Evolutionary conservation across 2,113 vertebrate genomes (phyloP).

Genomic region (Gobius niger): DNA sequence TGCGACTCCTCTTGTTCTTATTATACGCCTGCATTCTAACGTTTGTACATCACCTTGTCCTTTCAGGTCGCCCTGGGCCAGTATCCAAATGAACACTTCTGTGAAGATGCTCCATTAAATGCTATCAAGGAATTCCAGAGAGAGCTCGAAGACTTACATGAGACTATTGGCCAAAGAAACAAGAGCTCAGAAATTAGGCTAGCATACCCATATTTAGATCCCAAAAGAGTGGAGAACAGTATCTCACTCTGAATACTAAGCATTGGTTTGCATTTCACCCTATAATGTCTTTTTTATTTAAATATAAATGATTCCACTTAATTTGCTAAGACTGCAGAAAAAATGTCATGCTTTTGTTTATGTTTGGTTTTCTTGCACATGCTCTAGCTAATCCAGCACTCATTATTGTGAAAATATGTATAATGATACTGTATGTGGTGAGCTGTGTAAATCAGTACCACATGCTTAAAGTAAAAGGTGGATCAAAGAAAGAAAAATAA

Average conservation of each 20-base stretch:
- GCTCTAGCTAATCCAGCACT: no score
- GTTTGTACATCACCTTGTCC: not conserved
- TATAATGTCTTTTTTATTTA: no score
- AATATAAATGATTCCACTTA: no score
- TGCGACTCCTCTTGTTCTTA: not conserved
- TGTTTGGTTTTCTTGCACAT: no score
- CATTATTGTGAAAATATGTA: no score
- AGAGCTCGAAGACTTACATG: constrained; percentile 16
- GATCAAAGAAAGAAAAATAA: no score
- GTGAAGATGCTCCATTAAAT: constrained; percentile 17
- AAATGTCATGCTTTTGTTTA: no score
- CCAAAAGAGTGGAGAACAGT: constrained; percentile 1
- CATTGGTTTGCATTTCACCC: no score
- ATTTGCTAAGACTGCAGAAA: no score
- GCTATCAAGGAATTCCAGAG: constrained; percentile 22
- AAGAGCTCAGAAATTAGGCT: not conserved
- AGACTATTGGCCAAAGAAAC: not conserved
- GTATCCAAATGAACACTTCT: constrained; percentile 29
- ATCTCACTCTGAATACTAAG: not conserved
- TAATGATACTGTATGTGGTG: no score
- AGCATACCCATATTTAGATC: constrained; percentile 33
- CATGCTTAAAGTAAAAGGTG: no score
- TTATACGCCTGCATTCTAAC: not conserved
- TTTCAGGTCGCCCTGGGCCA: constrained; percentile 23
- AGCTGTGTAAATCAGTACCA: no score